Base-by-base conservation (phyloP, 2,113 vertebrate genomes). In the Patagioenas fasciata region DNA sequence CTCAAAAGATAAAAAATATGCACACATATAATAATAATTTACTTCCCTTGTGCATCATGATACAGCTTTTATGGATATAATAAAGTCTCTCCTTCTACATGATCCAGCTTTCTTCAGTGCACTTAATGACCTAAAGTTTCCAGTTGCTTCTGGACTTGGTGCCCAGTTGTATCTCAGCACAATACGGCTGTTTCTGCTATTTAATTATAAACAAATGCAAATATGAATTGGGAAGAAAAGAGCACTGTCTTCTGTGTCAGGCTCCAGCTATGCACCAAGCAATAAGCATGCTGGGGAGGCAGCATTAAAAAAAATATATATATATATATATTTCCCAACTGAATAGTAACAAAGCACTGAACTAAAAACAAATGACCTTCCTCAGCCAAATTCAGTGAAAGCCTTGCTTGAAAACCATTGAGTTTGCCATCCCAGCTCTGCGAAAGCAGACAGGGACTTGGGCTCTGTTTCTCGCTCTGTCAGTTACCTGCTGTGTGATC, bases 131-230 rank as follows among this genome's bases (percentile, higher is more conserved):
- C 86, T 83, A 38, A 94, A 97, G 95, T 94, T 97, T 96, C 95
- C 93, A 91, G 88, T 48, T 61, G 83, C 91, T 95, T 86, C 94
- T 92, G 86, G 86, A 92, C 77, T 85, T 72, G 40, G 40, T 94
- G 95, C 88, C 88, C 73, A 69, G 91, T 67, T 92, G 77, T 47
- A 81, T 85, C 80, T 89, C 71, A 80, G 84, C 92, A 96, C 92
- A 97, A 94, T 89, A 67, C 93, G 88, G 65, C 83, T 82, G 80
- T 58, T 94, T 71, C 85, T 95, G 53, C 85, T 56, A 44, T 74
- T 92, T 94, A 95, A 96, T 96, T 93, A 93, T 38, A 94, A 96
- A 93, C 93, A 95, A 95, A 95, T 72, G 93, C 80, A 69, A 77
- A 92, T 72, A 66, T 91, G 86, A 94, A 62, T 74, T 72, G 80